These are phyloP conservation scores for Rhinophrynus dorsalis DNA, from an alignment of 2,797 vertebrate genomes.

Conservation along the genomic window DNA sequence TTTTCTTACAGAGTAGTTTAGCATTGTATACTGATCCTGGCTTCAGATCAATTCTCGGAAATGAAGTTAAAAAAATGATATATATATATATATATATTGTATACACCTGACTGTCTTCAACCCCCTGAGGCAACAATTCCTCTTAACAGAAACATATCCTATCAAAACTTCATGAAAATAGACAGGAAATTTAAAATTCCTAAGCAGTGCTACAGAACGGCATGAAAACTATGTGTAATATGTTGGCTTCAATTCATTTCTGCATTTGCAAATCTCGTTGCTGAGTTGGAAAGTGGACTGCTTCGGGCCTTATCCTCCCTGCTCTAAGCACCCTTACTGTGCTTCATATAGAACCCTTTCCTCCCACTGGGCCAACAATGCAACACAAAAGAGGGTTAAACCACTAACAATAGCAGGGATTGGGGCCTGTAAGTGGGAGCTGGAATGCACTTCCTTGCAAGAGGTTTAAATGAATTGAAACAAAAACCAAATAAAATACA, in stretches of 20 bases:
- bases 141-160: constrained; percentile 23
- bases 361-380: too few species aligned
- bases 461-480: too few species aligned
- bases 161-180: constrained; percentile 18
- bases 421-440: too few species aligned
- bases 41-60: constrained; percentile 9
- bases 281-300: constrained; percentile 6
- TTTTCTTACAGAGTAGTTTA: not conserved
- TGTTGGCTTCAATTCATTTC: constrained; percentile 5
- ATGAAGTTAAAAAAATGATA: constrained; percentile 17
- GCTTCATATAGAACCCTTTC: too few species aligned
- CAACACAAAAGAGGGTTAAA: too few species aligned
- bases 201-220: constrained; percentile 10
- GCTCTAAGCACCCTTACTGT: not conserved
- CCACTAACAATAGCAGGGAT: too few species aligned
- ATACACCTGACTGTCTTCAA: constrained; percentile 14
- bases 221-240: constrained; percentile 30
- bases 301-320: not conserved
- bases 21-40: not conserved
- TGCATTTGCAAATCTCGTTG: constrained; percentile 14
- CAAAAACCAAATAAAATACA: too few species aligned
- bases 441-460: too few species aligned
- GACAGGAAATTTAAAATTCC: constrained; percentile 36
- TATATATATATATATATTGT: too few species aligned
- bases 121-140: constrained; percentile 17